Evolutionary conservation across 2,888 invertebrate species (phyloP).

Genomic region (Diarsia rubi): DNA sequence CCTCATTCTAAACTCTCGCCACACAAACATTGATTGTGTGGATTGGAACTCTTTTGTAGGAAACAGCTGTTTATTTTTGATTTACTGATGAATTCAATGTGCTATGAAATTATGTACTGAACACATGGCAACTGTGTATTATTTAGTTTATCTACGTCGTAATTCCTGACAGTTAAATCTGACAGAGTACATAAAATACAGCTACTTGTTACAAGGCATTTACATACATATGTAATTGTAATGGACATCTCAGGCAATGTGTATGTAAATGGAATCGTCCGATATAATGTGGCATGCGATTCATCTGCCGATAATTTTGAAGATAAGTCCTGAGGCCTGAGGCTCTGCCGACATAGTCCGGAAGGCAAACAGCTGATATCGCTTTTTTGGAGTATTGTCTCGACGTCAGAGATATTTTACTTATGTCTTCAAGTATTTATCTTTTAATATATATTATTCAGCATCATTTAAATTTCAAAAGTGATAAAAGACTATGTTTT

Average conservation of each 20-base stretch:
- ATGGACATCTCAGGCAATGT: constrained; percentile 31
- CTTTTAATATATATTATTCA: neutral
- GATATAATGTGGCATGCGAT: constrained; percentile 31
- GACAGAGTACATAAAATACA: constrained; percentile 33
- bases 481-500: neutral
- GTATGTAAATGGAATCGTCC: constrained; percentile 50
- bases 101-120: neutral
- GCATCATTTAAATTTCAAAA: neutral
- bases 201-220: constrained; percentile 27
- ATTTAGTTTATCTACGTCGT: neutral
- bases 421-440: neutral
- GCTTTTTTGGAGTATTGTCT: constrained; percentile 6
- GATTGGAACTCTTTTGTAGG: neutral
- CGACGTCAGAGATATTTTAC: constrained; percentile 1
- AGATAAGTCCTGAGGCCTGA: constrained; percentile 32
- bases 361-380: constrained; percentile 31
- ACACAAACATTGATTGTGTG: neutral
- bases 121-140: neutral
- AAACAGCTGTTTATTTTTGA: neutral
- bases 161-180: neutral
- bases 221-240: constrained; percentile 42
- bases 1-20: neutral
- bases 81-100: neutral
- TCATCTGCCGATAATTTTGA: constrained; percentile 39
- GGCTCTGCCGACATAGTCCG: constrained; percentile 7